Evolutionary conservation across 2,888 invertebrate genomes (phyloP).

Genomic region (Andrena trimmerana): DNA sequence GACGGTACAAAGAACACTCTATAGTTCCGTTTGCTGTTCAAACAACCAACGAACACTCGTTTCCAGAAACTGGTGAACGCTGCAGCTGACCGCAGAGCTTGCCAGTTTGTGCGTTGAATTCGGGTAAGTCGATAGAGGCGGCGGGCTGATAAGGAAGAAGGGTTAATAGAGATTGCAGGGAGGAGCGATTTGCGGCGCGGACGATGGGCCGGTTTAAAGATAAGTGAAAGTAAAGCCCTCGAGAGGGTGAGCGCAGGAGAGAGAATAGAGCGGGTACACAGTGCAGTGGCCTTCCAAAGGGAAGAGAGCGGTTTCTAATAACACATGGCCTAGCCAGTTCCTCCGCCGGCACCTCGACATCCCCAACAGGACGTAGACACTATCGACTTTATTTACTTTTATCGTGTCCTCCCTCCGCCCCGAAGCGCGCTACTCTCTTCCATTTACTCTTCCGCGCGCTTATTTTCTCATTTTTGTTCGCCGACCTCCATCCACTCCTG

Average conservation of each 20-base stretch:
- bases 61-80: neutral
- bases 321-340: conserved; percentile 55
- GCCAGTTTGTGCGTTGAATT: neutral
- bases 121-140: neutral
- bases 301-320: conserved; percentile 69
- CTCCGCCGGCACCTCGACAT: conserved; percentile 17
- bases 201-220: conserved; percentile 31
- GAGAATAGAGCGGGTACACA: neutral
- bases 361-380: conserved; percentile 49
- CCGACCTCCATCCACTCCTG: conserved; percentile 36
- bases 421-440: conserved; percentile 22
- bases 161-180: conserved; percentile 26
- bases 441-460: conserved; percentile 66
- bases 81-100: neutral
- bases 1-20: neutral
- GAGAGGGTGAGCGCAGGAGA: conserved; percentile 1
- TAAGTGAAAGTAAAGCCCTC: conserved; percentile 59
- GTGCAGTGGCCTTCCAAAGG: conserved; percentile 8
- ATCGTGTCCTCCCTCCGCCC: conserved; percentile 60
- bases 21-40: neutral
- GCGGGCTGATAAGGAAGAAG: neutral
- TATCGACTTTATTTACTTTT: conserved; percentile 74
- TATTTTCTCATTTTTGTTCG: conserved; percentile 74
- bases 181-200: conserved; percentile 15
- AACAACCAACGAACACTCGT: neutral